Evolutionary conservation across 2,888 invertebrate genomes (phyloP), one percentile per base, ranked within the genome.

Genomic region (Gymnosoma rotundatum): DNA sequence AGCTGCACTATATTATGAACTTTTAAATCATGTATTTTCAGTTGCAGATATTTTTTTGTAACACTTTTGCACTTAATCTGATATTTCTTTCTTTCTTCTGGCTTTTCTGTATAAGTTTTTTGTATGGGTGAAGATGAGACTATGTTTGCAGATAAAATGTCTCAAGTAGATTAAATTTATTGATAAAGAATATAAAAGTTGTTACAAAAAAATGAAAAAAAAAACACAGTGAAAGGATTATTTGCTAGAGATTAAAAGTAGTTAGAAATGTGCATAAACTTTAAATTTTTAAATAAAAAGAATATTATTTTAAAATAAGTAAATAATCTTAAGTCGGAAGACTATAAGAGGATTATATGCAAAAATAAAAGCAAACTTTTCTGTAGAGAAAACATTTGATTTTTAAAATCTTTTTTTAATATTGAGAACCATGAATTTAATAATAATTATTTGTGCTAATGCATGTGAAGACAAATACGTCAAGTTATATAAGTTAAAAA

Each of bases 141-240:
- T 75, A 52, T 25, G 18, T 25, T 58, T 67, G 48, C 45, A 32
- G 60, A 61, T 78, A 76, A 82, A 78, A 21, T 60, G 25, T 58
- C 72, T 72, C 54, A 66, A 72, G 56, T 45, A 66, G 75, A 79
- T 72, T 60, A 78, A 64, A 66, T 75, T 79, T 79, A 76, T 76
- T 79, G 75, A 83, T 83, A 72, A 50, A 69, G 50, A 52, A 52
- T 16, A n/a, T 16, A 52, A n/a, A 50, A 21, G 18, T 52, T 78
- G 52, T 42, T 52, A 4, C n/a, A 18, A 54, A 66, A 70, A 12
- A 20, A 75, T 5, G 32, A 25, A 25, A 25, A 25, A 25, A 25
- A 25, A 4, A 25, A 25, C 1, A 25, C 25, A 25, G 25, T 1
- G 25, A 25, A 25, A 21, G 25, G 14, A n/a, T n/a, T 38, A 42